phyloP scores from a whole-genome alignment of 53 echinoderm and acorn worm species.

The Holothuria leucospilota region DNA sequence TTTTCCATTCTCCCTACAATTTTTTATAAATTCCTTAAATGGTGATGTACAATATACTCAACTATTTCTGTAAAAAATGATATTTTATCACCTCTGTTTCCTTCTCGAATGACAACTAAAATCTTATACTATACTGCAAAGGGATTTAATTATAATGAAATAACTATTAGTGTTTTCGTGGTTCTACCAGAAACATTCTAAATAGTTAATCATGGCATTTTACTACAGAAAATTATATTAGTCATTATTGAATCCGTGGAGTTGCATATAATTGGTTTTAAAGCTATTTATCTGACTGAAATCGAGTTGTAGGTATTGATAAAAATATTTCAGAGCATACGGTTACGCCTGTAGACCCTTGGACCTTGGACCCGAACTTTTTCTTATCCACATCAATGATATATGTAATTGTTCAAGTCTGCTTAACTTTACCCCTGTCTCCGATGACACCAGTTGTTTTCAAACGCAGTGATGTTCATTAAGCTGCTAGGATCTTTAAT shows the following conservation, averaged over 20 bases:
- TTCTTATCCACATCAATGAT: too few relatives aligned
- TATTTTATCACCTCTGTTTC: too few relatives aligned
- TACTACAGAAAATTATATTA: neutral
- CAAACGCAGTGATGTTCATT: too few relatives aligned
- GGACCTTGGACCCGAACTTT: too few relatives aligned
- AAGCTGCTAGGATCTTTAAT: too few relatives aligned
- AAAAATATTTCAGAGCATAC: too few relatives aligned
- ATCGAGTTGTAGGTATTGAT: too few relatives aligned
- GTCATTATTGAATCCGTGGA: neutral
- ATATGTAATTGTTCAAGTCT: too few relatives aligned
- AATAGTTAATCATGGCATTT: neutral
- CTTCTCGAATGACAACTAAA: neutral
- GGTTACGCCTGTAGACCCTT: too few relatives aligned
- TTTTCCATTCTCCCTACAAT: neutral
- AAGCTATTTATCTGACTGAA: too few relatives aligned
- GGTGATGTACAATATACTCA: neutral
- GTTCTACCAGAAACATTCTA: neutral
- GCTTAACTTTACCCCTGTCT: too few relatives aligned
- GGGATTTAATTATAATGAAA: neutral
- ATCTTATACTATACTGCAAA: neutral
- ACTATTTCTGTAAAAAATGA: neutral
- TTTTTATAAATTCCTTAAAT: neutral
- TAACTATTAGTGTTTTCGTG: neutral
- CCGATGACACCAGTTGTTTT: too few relatives aligned
- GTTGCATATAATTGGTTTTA: neutral